Conservation (phyloP, 2,797 vertebrate genomes). For the Dromococcyx pavoninus region DNA sequence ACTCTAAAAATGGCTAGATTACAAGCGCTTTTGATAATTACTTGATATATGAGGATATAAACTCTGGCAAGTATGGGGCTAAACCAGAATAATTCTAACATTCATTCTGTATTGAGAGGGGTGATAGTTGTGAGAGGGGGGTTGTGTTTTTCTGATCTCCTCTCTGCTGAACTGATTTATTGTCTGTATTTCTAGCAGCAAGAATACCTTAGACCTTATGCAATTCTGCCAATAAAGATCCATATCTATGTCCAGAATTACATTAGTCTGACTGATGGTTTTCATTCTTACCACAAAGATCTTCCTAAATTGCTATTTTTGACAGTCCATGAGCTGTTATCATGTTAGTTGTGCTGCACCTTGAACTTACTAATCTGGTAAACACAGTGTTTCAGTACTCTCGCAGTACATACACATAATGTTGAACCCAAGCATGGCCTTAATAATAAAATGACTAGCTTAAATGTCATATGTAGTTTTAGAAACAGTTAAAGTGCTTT, state of each 20-base stretch:
- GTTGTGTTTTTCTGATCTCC: background rate
- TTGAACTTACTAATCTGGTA: background rate
- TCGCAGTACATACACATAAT: background rate
- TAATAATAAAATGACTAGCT: background rate
- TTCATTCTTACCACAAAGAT: background rate
- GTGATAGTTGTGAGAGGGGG: background rate
- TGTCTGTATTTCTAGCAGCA: background rate
- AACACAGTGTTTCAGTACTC: background rate
- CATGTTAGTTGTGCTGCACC: background rate
- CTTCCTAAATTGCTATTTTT: background rate
- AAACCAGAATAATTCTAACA: background rate
- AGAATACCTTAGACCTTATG: background rate
- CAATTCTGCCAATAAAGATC: background rate
- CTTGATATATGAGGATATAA: background rate
- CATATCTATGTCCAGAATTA: background rate
- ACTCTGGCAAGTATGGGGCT: background rate
- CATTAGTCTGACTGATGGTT: background rate
- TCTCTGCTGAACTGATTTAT: background rate
- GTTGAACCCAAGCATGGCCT: background rate
- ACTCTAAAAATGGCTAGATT: accelerated
- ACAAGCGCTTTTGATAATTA: background rate
- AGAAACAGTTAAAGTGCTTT: background rate
- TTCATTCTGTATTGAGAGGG: background rate
- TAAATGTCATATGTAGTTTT: background rate
- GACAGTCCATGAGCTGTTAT: background rate